These are phyloP conservation scores for Nomada flava DNA, from an alignment of 2,888 invertebrate genomes.

Conservation along the genomic window DNA sequence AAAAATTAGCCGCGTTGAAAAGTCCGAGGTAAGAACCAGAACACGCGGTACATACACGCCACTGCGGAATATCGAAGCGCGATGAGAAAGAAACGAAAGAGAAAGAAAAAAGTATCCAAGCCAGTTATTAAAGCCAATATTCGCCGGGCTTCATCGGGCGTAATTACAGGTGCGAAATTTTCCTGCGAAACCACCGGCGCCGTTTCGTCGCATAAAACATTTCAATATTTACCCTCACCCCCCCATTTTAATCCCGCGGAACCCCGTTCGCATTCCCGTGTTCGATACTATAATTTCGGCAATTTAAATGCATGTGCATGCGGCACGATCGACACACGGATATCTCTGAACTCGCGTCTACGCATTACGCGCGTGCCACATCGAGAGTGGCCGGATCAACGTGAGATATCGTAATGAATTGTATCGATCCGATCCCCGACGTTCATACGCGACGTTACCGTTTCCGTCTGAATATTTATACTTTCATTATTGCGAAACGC, in stretches of 20 bases:
- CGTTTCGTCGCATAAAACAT: not conserved
- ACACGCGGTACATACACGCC: too few relatives aligned
- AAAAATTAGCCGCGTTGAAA: not conserved
- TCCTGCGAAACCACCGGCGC: not conserved
- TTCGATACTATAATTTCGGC: constrained; percentile 43
- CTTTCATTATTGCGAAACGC: constrained; percentile 73
- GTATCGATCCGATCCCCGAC: constrained; percentile 32
- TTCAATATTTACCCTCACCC: constrained; percentile 10
- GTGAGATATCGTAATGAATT: constrained; percentile 55
- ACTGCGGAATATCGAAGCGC: too few relatives aligned
- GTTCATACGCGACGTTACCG: constrained; percentile 14
- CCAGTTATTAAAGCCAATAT: too few relatives aligned
- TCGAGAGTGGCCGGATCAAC: constrained; percentile 37
- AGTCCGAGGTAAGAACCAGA: too few relatives aligned
- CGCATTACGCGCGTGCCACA: constrained; percentile 52
- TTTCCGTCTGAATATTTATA: constrained; percentile 74
- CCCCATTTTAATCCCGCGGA: constrained; percentile 20
- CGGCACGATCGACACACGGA: constrained; percentile 30
- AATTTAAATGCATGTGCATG: constrained; percentile 59
- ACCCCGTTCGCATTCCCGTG: constrained; percentile 6
- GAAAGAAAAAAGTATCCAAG: too few relatives aligned
- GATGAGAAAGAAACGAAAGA: too few relatives aligned
- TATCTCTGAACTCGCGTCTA: constrained; percentile 44
- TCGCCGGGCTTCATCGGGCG: too few relatives aligned
- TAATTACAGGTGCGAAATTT: too few relatives aligned